Evolutionary conservation across 1,140 invertebrate species (phyloP).

Genomic region (Drosophila parabipectinata): DNA sequence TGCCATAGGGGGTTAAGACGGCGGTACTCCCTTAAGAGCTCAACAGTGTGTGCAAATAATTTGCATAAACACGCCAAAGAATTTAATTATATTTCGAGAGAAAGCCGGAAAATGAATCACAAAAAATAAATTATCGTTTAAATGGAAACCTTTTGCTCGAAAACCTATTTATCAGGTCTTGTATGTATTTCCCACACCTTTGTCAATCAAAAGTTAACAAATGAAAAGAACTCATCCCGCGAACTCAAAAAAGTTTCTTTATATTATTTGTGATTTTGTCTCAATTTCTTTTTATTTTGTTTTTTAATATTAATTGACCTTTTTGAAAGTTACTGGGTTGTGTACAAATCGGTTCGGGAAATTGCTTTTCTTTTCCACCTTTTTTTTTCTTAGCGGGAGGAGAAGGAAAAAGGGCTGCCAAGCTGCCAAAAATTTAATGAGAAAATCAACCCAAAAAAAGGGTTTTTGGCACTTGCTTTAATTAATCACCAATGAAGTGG

Average conservation of each 20-base stretch:
- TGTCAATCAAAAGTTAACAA: constrained; percentile 59
- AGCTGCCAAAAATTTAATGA: constrained; percentile 31
- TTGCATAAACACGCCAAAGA: constrained; percentile 38
- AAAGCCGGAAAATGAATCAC: constrained; percentile 8
- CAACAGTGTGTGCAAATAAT: constrained; percentile 32
- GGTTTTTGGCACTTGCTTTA: not conserved
- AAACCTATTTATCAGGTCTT: constrained; percentile 30
- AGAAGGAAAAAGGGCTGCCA: constrained; percentile 11
- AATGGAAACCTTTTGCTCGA: not conserved
- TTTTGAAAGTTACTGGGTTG: constrained; percentile 11
- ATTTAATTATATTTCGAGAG: constrained; percentile 31
- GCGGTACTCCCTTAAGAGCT: constrained; percentile 8
- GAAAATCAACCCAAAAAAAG: constrained; percentile 14
- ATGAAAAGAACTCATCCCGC: constrained; percentile 23
- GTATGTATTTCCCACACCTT: constrained; percentile 7
- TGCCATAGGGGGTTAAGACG: not conserved
- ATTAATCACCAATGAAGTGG: constrained; percentile 10
- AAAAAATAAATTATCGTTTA: not conserved
- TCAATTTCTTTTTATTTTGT: constrained; percentile 13
- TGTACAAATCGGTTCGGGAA: constrained; percentile 39
- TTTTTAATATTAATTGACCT: constrained; percentile 44
- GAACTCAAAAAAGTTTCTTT: not conserved
- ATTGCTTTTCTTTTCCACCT: constrained; percentile 10
- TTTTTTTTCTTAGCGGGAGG: not conserved
- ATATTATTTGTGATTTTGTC: not conserved